phyloP scores from a whole-genome alignment of 2,888 invertebrate species.

The Drosophila lacicola region DNA sequence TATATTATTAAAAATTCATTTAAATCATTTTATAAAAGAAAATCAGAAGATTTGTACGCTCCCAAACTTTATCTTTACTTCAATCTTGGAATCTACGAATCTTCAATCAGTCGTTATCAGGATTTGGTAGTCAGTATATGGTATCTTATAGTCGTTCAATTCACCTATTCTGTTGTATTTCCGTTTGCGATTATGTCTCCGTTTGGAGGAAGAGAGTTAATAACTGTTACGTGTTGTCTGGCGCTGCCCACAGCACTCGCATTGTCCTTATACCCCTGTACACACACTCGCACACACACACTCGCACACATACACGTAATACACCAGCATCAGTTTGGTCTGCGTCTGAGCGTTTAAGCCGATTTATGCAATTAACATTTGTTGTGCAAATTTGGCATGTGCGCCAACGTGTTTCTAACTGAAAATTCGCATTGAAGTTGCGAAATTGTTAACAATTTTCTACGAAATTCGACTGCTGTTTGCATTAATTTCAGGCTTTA shows the following conservation, averaged over 20 bases:
- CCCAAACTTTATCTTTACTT: background rate
- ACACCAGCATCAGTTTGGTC: conserved; percentile 24
- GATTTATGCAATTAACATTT: conserved; percentile 83
- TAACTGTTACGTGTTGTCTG: conserved; percentile 62
- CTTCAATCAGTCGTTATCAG: background rate
- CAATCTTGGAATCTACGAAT: too few relatives aligned
- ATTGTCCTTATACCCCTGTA: conserved; percentile 15
- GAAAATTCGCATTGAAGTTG: conserved; percentile 37
- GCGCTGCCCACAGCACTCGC: conserved; percentile 29
- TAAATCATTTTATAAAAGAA: too few relatives aligned
- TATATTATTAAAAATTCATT: too few relatives aligned
- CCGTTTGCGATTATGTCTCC: conserved; percentile 62
- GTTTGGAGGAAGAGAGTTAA: conserved; percentile 48
- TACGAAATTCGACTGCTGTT: conserved; percentile 16
- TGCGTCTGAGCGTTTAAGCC: conserved; percentile 74
- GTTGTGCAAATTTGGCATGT: conserved; percentile 64
- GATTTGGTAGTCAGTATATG: background rate
- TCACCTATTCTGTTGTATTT: conserved; percentile 38
- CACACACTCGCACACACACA: background rate
- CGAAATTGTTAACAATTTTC: conserved; percentile 27
- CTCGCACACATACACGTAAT: background rate
- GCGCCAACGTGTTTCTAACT: conserved; percentile 47
- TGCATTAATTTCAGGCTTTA: conserved; percentile 57
- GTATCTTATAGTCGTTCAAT: conserved; percentile 8
- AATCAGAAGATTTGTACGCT: background rate